Evolutionary conservation across 2,888 invertebrate genomes (phyloP).

Genomic region (Sarcophaga carnaria): DNA sequence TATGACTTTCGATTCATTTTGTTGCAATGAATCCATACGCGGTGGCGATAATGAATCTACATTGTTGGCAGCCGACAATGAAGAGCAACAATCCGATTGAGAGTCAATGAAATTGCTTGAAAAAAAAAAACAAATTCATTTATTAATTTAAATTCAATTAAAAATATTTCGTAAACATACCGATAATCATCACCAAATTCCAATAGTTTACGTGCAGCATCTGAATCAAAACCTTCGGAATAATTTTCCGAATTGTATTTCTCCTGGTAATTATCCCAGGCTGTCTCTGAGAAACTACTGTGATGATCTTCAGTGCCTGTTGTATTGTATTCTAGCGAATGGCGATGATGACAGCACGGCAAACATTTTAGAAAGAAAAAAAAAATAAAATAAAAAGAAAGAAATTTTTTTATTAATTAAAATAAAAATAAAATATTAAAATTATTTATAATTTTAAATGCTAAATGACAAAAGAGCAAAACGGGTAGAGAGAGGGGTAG

Average conservation of each 20-base stretch:
- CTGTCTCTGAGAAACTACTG: slow-evolving; percentile 93
- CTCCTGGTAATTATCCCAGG: slow-evolving; percentile 98
- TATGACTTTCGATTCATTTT: slow-evolving; percentile 78
- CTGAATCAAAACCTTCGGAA: slow-evolving; percentile 92
- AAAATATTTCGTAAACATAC: slow-evolving; percentile 71
- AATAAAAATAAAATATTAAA: not conserved
- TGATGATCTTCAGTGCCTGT: slow-evolving; percentile 87
- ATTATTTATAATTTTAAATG: not conserved
- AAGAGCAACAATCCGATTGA: slow-evolving; percentile 93
- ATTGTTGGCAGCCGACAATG: slow-evolving; percentile 86
- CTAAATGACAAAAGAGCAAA: not conserved
- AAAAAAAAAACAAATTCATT: slow-evolving; percentile 19
- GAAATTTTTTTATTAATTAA: not conserved
- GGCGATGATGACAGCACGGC: slow-evolving; percentile 3
- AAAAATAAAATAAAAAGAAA: slow-evolving; percentile 34
- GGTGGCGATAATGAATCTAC: slow-evolving; percentile 82
- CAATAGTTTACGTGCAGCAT: slow-evolving; percentile 90
- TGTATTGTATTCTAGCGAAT: slow-evolving; percentile 82
- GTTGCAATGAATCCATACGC: slow-evolving; percentile 81
- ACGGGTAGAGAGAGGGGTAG: not conserved
- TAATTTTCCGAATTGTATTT: slow-evolving; percentile 95
- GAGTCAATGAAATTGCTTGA: slow-evolving; percentile 90
- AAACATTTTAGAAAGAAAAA: not conserved
- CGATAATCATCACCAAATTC: slow-evolving; percentile 96
- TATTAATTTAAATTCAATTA: slow-evolving; percentile 14